Conservation (phyloP, 1,140 invertebrate species). For the Zaprionus africanus region DNA sequence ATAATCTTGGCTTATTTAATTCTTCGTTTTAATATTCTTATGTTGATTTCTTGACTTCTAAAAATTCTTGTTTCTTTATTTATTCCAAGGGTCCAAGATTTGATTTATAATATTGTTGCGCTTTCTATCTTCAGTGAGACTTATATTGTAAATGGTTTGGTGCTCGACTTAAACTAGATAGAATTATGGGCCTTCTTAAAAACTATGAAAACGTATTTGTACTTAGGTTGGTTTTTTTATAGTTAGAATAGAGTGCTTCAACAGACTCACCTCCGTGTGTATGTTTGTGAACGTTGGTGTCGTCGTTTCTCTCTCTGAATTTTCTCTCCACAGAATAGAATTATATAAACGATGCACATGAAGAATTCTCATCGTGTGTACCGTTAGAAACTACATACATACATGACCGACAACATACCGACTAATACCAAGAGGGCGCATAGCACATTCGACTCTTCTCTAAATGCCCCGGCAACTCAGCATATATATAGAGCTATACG, state of each 20-base stretch:
- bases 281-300: constrained; percentile 52
- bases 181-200: constrained; percentile 16
- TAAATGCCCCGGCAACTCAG: constrained; percentile 63
- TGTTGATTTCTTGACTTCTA: not conserved
- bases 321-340: constrained; percentile 15
- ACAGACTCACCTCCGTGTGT: constrained; percentile 79
- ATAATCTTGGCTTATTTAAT: not conserved
- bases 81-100: not conserved
- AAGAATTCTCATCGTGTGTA: constrained; percentile 22
- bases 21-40: not conserved
- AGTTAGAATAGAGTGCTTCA: constrained; percentile 80
- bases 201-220: constrained; percentile 18
- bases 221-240: constrained; percentile 32
- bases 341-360: constrained; percentile 32
- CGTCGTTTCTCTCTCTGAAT: constrained; percentile 26
- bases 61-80: not conserved
- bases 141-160: not conserved
- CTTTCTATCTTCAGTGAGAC: not conserved
- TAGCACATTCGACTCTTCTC: constrained; percentile 60
- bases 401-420: constrained; percentile 47
- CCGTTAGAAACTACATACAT: constrained; percentile 50
- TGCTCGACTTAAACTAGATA: constrained; percentile 30
- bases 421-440: constrained; percentile 59
- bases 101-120: not conserved
- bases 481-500: constrained; percentile 34